A percentile compares a stretch with the other conserved stretches of the same genome.
Conservation (phyloP, 2,113 vertebrate genomes). For the Tor tambroides region DNA sequence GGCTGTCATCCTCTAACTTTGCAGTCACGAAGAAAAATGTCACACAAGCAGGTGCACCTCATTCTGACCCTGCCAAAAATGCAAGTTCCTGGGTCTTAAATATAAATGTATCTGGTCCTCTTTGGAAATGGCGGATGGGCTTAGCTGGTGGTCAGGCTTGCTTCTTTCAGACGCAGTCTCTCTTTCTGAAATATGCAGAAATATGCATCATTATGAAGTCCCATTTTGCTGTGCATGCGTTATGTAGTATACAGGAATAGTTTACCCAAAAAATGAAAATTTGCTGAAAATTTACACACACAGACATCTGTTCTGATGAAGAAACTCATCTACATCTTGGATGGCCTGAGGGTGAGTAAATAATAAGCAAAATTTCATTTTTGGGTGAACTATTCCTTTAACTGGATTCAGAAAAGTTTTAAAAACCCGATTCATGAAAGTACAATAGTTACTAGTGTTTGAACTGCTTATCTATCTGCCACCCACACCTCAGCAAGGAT, state of each 20-base stretch:
- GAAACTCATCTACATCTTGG: too few relatives aligned
- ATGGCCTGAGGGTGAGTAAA: too few relatives aligned
- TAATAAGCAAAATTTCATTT: too few relatives aligned
- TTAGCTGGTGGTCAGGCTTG: slow-evolving; percentile 76
- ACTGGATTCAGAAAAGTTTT: too few relatives aligned
- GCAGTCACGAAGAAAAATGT: neutral
- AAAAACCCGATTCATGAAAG: neutral
- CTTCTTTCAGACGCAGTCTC: slow-evolving; percentile 90
- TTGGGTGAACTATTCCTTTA: too few relatives aligned
- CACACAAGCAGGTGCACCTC: neutral
- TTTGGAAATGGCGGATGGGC: neutral
- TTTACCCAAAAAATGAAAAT: too few relatives aligned
- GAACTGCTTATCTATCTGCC: neutral
- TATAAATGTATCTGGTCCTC: neutral
- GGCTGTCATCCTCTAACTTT: neutral
- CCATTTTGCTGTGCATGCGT: neutral
- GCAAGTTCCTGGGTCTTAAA: neutral
- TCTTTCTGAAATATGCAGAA: slow-evolving; percentile 83
- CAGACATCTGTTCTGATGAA: too few relatives aligned
- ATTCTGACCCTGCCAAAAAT: neutral
- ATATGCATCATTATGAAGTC: neutral
- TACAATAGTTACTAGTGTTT: neutral
- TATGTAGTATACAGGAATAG: neutral
- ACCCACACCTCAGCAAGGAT: neutral
- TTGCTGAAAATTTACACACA: too few relatives aligned